Evolutionary conservation across 2,888 invertebrate genomes (phyloP).

Genomic region (Ganaspis brasiliensis): DNA sequence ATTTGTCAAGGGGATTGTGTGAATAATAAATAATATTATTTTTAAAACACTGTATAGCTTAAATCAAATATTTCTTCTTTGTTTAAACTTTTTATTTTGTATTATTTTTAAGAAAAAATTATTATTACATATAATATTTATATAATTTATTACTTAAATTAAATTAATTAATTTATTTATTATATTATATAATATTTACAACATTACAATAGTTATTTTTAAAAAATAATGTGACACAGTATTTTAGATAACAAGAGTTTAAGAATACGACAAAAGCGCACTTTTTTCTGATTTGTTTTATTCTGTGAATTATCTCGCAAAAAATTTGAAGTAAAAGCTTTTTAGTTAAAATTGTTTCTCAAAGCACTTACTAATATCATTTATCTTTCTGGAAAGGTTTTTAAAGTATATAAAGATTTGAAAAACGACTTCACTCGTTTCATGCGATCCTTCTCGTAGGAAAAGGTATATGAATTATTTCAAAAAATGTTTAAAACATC

Average conservation of each 20-base stretch:
- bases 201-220: not conserved
- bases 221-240: too few relatives aligned
- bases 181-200: too few relatives aligned
- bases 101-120: too few relatives aligned
- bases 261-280: not conserved
- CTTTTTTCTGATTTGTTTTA: not conserved
- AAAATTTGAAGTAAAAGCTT: slow-evolving; percentile 7
- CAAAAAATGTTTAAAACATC: not conserved
- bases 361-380: slow-evolving; percentile 1
- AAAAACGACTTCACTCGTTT: not conserved
- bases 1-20: slow-evolving; percentile 18
- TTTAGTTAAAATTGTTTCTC: not conserved
- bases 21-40: not conserved
- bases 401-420: not conserved
- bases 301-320: not conserved
- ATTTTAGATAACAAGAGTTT: not conserved
- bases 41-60: not conserved
- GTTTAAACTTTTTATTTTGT: not conserved
- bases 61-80: not conserved
- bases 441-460: not conserved
- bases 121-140: too few relatives aligned
- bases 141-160: too few relatives aligned
- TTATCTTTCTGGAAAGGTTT: not conserved
- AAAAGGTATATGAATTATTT: not conserved
- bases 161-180: too few relatives aligned